Evolutionary conservation across 1,140 invertebrate genomes (phyloP).

Genomic region (Pseudobourletiella spinata): DNA sequence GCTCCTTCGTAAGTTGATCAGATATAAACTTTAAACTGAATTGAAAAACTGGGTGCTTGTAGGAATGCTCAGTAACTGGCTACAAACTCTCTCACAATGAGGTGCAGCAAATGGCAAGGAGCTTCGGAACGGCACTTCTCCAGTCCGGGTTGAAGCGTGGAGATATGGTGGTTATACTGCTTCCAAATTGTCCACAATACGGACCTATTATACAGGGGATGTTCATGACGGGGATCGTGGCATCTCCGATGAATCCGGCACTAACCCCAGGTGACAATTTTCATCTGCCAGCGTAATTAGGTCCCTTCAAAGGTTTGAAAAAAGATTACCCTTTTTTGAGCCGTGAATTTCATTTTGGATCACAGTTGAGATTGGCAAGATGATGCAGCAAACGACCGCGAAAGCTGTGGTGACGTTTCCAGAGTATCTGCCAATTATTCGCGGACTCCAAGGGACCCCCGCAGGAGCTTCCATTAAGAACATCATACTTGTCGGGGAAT

Average conservation of each 20-base stretch:
- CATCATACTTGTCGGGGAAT: conserved; percentile 16
- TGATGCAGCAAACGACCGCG: conserved; percentile 50
- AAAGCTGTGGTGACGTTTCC: conserved; percentile 58
- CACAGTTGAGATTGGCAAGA: neutral
- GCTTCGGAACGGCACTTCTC: conserved; percentile 22
- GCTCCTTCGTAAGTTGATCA: no score
- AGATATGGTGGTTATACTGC: conserved; percentile 42
- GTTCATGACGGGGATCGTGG: conserved; percentile 40
- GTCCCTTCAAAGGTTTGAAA: no score
- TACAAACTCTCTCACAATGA: conserved; percentile 39
- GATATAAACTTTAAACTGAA: no score
- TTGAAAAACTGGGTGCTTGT: no score
- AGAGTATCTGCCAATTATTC: conserved; percentile 50
- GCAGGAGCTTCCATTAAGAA: neutral
- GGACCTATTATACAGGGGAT: conserved; percentile 42
- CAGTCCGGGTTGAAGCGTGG: conserved; percentile 42
- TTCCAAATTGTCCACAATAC: conserved; percentile 45
- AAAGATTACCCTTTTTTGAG: neutral
- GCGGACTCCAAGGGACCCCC: conserved; percentile 14
- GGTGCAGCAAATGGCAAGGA: neutral
- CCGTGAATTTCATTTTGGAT: neutral
- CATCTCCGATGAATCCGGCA: conserved; percentile 43
- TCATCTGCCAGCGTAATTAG: no score
- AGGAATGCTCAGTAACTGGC: conserved; percentile 40
- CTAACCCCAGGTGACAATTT: conserved; percentile 43